These are phyloP conservation scores for Heptranchias perlo DNA, from an alignment of 2,113 vertebrate genomes.

Conservation along the genomic window DNA sequence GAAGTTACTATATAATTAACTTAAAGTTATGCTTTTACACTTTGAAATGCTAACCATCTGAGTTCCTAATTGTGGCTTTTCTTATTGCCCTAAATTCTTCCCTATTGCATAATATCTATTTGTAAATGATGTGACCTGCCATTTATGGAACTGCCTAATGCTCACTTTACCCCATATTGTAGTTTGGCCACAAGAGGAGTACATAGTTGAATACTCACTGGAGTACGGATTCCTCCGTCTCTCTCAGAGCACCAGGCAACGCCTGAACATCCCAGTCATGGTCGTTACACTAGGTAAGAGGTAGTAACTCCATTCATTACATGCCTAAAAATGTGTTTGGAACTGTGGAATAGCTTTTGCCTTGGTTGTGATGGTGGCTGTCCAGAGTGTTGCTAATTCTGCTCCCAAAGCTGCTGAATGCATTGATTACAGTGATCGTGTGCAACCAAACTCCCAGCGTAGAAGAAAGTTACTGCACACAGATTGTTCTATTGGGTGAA, in stretches of 20 bases:
- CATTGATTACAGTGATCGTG: not conserved
- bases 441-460: not conserved
- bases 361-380: not conserved
- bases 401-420: not conserved
- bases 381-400: not conserved
- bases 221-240: slow-evolving; percentile 94
- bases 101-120: not conserved
- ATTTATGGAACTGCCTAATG: not conserved
- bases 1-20: not conserved
- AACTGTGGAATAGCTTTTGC: not conserved
- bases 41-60: not conserved
- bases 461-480: not conserved
- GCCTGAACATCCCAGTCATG: slow-evolving; percentile 94
- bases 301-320: not conserved
- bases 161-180: not conserved
- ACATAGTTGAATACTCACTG: slow-evolving; percentile 92
- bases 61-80: not conserved
- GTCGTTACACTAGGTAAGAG: slow-evolving; percentile 89
- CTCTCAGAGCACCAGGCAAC: slow-evolving; percentile 85
- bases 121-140: not conserved
- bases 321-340: not conserved
- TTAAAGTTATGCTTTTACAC: not conserved
- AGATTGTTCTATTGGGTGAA: not conserved
- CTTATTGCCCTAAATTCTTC: not conserved
- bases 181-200: slow-evolving; percentile 95